Percentiles rank a stretch among this genome's conserved stretches.
phyloP scores from a whole-genome alignment of 2,113 vertebrate species.

The Oncorhynchus mykiss region DNA sequence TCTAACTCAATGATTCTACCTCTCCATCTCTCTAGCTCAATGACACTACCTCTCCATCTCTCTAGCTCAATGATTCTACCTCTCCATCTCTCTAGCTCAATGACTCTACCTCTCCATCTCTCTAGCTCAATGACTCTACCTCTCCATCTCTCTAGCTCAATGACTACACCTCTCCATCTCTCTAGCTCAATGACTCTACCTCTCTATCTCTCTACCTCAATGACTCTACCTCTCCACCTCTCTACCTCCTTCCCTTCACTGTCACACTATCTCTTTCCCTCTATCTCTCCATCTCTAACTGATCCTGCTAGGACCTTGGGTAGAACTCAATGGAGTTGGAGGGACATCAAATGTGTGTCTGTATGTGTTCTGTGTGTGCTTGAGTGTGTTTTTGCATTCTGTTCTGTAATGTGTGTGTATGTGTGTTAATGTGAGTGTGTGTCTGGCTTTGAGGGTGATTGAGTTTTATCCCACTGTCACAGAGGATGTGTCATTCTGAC shows the following conservation, averaged over 20 bases:
- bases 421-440: conserved; percentile 21
- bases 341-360: neutral
- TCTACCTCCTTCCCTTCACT: neutral
- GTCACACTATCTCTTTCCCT: neutral
- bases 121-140: neutral
- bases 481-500: conserved; percentile 73
- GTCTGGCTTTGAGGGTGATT: conserved; percentile 57
- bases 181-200: too few species aligned
- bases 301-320: too few species aligned
- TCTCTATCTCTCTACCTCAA: too few species aligned
- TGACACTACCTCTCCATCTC: conserved; percentile 47
- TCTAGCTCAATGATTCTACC: neutral
- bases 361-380: neutral
- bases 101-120: neutral
- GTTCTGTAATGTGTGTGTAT: neutral
- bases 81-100: neutral
- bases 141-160: neutral
- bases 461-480: conserved; percentile 75
- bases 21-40: conserved; percentile 12
- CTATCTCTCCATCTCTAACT: neutral
- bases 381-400: neutral
- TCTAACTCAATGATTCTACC: too few species aligned
- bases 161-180: too few species aligned
- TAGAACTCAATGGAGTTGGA: neutral
- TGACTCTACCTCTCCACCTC: neutral